phyloP scores from a whole-genome alignment of 2,113 vertebrate species.

The Scytalopus superciliaris region DNA sequence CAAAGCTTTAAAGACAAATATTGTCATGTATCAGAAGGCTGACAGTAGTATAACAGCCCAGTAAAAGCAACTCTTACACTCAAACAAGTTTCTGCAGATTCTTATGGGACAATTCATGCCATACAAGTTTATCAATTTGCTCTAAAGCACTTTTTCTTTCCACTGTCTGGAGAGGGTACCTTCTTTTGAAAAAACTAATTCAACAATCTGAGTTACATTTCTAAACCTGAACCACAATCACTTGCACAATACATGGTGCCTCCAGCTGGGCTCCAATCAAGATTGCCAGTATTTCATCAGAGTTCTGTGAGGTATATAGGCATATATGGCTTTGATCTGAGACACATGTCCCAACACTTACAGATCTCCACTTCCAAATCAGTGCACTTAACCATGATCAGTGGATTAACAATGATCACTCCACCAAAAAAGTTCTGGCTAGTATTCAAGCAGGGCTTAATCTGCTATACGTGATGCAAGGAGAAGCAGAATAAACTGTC shows the following conservation, averaged over 20 bases:
- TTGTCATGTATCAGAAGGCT: background rate
- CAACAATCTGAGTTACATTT: background rate
- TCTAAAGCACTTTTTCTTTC: background rate
- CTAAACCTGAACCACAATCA: background rate
- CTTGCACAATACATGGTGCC: background rate
- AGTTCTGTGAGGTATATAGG: background rate
- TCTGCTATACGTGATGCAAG: background rate
- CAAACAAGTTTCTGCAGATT: background rate
- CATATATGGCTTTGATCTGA: background rate
- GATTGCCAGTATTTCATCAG: background rate
- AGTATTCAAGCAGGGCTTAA: background rate
- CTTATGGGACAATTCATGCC: background rate
- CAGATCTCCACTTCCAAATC: background rate
- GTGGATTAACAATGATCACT: background rate
- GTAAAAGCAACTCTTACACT: background rate
- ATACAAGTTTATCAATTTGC: background rate
- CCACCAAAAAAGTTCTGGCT: background rate
- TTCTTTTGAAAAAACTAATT: background rate
- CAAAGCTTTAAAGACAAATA: background rate
- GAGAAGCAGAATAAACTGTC: background rate
- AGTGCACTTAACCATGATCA: background rate
- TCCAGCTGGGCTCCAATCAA: background rate
- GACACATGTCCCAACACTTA: background rate
- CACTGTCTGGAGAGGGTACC: background rate
- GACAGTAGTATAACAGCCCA: fast-evolving